Evolutionary conservation across 2,113 vertebrate species (phyloP), one percentile per base, ranked within the genome.

Genomic region (Lophotis ruficrista): DNA sequence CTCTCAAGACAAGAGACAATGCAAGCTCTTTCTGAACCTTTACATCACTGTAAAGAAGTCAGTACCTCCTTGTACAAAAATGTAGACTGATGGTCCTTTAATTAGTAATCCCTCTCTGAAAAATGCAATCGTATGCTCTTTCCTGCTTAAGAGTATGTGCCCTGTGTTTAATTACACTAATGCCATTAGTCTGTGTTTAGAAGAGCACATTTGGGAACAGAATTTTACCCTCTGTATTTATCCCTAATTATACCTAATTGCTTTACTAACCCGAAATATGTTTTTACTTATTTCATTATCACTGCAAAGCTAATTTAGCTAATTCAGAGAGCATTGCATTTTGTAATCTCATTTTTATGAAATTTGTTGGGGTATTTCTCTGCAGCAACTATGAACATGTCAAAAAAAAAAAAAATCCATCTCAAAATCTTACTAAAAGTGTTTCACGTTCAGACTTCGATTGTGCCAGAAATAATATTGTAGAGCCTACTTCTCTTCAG

Each of bases 1-100:
- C 69, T 90, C 61, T 94, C 47, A 93, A 94, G 71, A 89, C 37
- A 78, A 90, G 73, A 96, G 41, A 6, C 21, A 94, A 15, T 87
- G 28, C 47, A 69, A 41, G 25, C 43, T 72, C 7, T 87, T 94
- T 75, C 77, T 85, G 45, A 57, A 94, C 70, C 14, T 79, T 51
- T 24, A 1, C 65, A 37, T 75, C 31, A 24, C 6, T 75, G 47
- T 43, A 47, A 18, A 15, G 62, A 37, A 94, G 13, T 56, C 57
- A 68, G 47, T 62, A 82, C 22, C 6, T 37, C 48, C 35, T 89
- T 64, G 41, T 68, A 82, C 25, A 77, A 65, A 87, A 83, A 35
- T 31, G 16, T 12, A 56, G 64, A 89, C 54, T 72, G 35, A 86
- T 47, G 35, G 43, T 71, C 47, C n/a, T 80, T 68, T 72, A 72